Base-by-base conservation (phyloP, 53 echinoderm and acorn worm genomes). In the Patiria pectinifera region DNA sequence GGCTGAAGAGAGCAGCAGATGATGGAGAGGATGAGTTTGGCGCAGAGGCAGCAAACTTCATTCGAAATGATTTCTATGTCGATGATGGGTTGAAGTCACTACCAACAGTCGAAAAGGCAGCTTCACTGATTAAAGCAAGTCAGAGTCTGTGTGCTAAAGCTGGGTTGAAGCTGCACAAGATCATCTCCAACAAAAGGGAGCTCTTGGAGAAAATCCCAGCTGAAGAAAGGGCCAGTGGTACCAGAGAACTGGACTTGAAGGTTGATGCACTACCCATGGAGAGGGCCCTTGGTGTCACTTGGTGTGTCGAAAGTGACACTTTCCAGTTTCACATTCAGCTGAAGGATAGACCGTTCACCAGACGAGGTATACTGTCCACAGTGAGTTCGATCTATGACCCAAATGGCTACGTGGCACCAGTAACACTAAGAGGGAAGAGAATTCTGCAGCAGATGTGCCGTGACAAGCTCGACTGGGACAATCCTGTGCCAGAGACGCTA, bases 71-170 rank as follows among this genome's bases (percentile, higher is more conserved):
- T 69, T 94, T 96, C 59, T 94, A 93, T 82, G 96, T 94, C 1
- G 94, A 96, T 72, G 96, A 96, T 26, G 96, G 93, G 4, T 74
- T 96, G 6, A 93, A 91, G 59, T 89, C 89, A 24, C 59, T 94
- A 10, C 63, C 93, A 0, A 91, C 93, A 21, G 75, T 70, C 2
- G 18, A 92, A 15, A 78, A 96, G 59, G 96, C 93, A n/a, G 80
- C 93, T n/a, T 88, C 85, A 11, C 71, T 96, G 13, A 91, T 96
- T 49, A 61, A 77, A 2, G 59, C 89, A 69, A 91, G 86, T 47
- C 76, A 79, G 72, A 74, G 19, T 16, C 59, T 96, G 53, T 91
- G 93, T 22, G 75, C 75, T 45, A 88, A 48, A 43, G 96, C 92
- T 46, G 94, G 94, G 7, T 49, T 94, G 46, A 82, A 49, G 45